Evolutionary conservation across 2,797 vertebrate species (phyloP), one percentile per base, ranked within the genome.

Genomic region (Botia kubotai): DNA sequence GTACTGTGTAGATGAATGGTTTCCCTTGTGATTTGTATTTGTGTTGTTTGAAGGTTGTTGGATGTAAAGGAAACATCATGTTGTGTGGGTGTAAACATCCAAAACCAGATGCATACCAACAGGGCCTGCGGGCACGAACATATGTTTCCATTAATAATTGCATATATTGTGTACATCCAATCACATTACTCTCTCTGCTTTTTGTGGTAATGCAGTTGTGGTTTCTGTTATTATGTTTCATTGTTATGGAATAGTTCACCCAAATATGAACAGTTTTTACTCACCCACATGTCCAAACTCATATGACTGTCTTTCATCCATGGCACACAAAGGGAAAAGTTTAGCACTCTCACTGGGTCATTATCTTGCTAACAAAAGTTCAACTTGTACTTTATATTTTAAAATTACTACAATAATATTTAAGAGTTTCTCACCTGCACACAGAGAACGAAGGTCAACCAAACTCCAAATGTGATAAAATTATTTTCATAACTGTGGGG

Each of bases 41-140:
- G 46, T 52, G 57, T 53, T 55, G 29, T 72, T 72, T 73, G 50
- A 65, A 72, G 69, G 69, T 66, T 79, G 77, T 65, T 43, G 19
- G 29, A 72, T 53, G 33, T 26, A 21, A 52, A 72, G n/a, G 10
- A 36, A 50, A 75, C 23, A 33, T 26, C 13, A 60, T 60, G 57
- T 26, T 60, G 21, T 60, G 11, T 60, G 58, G 21, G 21, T 13
- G 58, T 7, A 60, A 60, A 26, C 4, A 2, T n/a, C 33, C 70
- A 3, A 43, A 72, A 50, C 57, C 33, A 21, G 17, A 63, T 65
- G 33, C n/a, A 60, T 48, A 60, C 17, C 55, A 58, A 21, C 6
- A 48, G 65, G 11, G 21, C 36, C 16, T 71, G 60, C 29, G 39
- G 55, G 65, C 23, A 26, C 2, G 21, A 21, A 60, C 58, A 60